Evolutionary conservation across 2,797 vertebrate genomes (phyloP).

Genomic region (Arrhamphus sclerolepis): DNA sequence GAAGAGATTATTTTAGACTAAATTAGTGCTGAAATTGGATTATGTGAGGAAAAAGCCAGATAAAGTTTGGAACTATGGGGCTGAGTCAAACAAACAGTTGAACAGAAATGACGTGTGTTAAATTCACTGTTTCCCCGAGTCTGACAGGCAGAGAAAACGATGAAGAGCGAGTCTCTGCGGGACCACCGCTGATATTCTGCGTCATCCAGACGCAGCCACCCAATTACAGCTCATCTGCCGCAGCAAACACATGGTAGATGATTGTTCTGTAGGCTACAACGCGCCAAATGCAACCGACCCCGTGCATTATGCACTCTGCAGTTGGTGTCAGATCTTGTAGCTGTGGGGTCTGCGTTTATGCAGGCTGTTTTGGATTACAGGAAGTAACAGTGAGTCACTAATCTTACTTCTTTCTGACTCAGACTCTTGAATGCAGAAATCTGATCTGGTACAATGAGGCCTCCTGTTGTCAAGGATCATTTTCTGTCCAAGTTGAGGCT

Average conservation of each 20-base stretch:
- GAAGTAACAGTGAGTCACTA: conserved; percentile 73
- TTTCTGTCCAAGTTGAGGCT: conserved; percentile 21
- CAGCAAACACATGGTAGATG: conserved; percentile 14
- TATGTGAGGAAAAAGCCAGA: too few species aligned
- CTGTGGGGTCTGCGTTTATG: conserved; percentile 61
- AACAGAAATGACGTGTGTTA: background rate
- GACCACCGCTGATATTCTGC: conserved; percentile 9
- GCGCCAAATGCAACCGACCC: conserved; percentile 42
- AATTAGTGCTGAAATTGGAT: background rate
- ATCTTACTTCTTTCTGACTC: conserved; percentile 68
- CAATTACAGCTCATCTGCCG: conserved; percentile 51
- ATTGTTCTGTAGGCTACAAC: conserved; percentile 22
- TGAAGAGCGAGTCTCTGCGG: conserved; percentile 20
- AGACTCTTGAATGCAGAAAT: conserved; percentile 68
- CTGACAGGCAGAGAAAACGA: conserved; percentile 3
- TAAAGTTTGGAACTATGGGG: too few species aligned
- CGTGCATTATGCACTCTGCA: conserved; percentile 24
- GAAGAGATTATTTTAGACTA: background rate
- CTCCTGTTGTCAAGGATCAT: conserved; percentile 49
- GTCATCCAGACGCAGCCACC: conserved; percentile 35
- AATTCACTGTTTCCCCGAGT: background rate
- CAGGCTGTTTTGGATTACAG: conserved; percentile 69
- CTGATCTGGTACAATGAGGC: conserved; percentile 67
- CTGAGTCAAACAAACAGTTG: background rate
- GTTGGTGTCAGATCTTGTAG: conserved; percentile 33